These are phyloP conservation scores for Pao palembangensis DNA, from an alignment of 2,113 vertebrate species.

Conservation along the genomic window DNA sequence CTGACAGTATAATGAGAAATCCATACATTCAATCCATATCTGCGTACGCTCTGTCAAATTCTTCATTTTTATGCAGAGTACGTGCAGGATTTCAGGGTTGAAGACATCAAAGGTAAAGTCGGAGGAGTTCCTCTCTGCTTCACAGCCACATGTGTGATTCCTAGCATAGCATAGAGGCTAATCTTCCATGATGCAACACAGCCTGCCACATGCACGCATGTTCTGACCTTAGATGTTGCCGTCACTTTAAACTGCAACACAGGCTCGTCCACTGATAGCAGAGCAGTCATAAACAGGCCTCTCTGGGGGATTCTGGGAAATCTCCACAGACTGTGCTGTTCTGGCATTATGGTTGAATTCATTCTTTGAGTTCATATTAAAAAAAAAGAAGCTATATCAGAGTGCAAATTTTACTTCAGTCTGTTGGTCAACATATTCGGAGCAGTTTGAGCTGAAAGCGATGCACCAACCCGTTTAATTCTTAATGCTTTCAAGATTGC, in stretches of 20 bases:
- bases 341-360: slow-evolving; percentile 64
- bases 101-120: slow-evolving; percentile 19
- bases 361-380: slow-evolving; percentile 10
- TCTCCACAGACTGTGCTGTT: slow-evolving; percentile 51
- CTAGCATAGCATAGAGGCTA: slow-evolving; percentile 16
- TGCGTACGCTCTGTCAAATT: too few relatives aligned
- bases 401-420: slow-evolving; percentile 8
- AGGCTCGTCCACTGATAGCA: slow-evolving; percentile 65
- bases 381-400: slow-evolving; percentile 19
- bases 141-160: slow-evolving; percentile 19
- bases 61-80: too few relatives aligned
- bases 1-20: too few relatives aligned
- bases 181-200: slow-evolving; percentile 18
- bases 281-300: slow-evolving; percentile 67
- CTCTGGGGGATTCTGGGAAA: slow-evolving; percentile 69
- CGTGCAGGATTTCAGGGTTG: background rate
- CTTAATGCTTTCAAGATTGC: slow-evolving; percentile 34
- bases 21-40: too few relatives aligned
- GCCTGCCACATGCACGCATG: slow-evolving; percentile 49
- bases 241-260: slow-evolving; percentile 76
- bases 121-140: slow-evolving; percentile 16
- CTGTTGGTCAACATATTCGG: slow-evolving; percentile 25
- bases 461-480: slow-evolving; percentile 32
- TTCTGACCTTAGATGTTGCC: slow-evolving; percentile 61
- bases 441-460: slow-evolving; percentile 18